Evolutionary conservation across 2,113 vertebrate genomes (phyloP), one percentile per base, ranked within the genome.

Genomic region (Siniperca chuatsi): DNA sequence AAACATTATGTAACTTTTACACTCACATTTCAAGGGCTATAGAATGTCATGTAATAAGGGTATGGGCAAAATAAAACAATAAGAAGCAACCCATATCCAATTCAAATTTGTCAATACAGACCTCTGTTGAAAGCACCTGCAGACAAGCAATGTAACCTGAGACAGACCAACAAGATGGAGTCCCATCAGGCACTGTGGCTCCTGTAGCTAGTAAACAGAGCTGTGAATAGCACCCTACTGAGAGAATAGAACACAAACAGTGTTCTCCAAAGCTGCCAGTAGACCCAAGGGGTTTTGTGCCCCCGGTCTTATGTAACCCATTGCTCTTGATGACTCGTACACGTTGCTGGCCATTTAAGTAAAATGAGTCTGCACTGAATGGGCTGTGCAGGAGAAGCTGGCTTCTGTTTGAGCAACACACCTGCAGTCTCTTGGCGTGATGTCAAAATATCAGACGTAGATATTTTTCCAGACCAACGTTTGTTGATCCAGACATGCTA

Each of bases 181-280:
- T 87, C 82, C 86, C 85, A 80, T 75, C 76, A 79, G 84, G 86
- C 93, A 83, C 46, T 79, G 67, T n/a, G 13, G 82, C 79, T 81
- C 67, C 73, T 80, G 83, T 90, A 79, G 89, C 90, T 84, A 78
- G 86, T 92, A 85, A 93, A 95, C 87, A 93, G 86, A 91, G 86
- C 78, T n/a, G 67, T 62, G 70, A 90, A 85, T 60, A 69, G 77
- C 75, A 16, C 69, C 83, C 68, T 11, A 13, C 82, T 75, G 88
- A 82, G 82, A 88, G 78, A 87, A 81, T 2, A 66, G 60, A 86
- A 82, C 66, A 87, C 90, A 92, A 89, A 90, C 83, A 75, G 64
- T 60, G 55, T 81, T 82, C 69, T 83, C 74, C 6, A 71, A 23
- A 50, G 74, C 72, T 79, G 69, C 52, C 78, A 74, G 62, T 2